Evolutionary conservation across 2,888 invertebrate genomes (phyloP), one percentile per base, ranked within the genome.

Genomic region (Melieria crassipennis): DNA sequence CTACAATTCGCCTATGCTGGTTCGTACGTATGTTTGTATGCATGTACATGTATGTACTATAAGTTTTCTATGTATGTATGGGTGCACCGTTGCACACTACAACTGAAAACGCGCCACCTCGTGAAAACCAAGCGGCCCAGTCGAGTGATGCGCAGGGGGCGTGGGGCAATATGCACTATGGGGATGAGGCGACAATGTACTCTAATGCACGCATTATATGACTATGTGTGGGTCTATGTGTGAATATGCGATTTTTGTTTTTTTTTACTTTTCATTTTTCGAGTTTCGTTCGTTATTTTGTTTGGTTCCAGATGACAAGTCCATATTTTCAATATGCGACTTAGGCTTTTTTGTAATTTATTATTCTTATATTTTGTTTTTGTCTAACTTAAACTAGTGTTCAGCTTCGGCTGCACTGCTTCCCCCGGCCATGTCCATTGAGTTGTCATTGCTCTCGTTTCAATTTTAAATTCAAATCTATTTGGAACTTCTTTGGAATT

Each of bases 21-120:
- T 58, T 11, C 43, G 58, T 58, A 60, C 50, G 58, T 16, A 65
- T 70, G 61, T 47, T 7, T 47, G 47, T 65, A 55, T 65, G 55
- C 61, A 61, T 67, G 58, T 55, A 13, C 55, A 55, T 55, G 2
- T 50, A 9, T 50, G 50, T 50, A 10, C 11, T 11, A 55, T 56
- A 4, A 7, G n/a, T 56, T 56, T 56, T 56, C n/a, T 56, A n/a
- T 56, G 58, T 61, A 67, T 61, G 42, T 43, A 42, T 66, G 50
- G 50, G 61, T 67, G 52, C 48, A 60, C 48, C 60, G 48, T 43
- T 67, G 48, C 48, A 50, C 52, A 50, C 52, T 30, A 45, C 52
- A 60, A 67, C 52, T 67, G 60, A 61, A 43, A 43, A 30, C 30
- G 30, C 30, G 30, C 30, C 30, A 30, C 30, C 30, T 30, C 30